Base-by-base conservation (phyloP, 1,140 invertebrate species). In the Sycobia sp. region DNA sequence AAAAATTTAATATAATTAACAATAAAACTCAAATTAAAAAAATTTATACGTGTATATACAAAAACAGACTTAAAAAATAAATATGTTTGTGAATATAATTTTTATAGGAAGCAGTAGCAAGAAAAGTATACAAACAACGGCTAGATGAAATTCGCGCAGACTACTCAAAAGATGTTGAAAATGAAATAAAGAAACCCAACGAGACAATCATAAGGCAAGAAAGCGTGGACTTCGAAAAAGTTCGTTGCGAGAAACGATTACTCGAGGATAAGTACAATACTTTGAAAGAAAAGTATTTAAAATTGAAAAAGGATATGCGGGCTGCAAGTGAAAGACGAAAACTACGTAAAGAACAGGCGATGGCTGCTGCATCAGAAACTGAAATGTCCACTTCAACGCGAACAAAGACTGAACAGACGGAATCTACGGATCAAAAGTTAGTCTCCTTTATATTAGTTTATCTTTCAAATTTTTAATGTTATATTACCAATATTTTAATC, bases 231-330 rank as follows among this genome's bases (percentile, higher is more conserved):
- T 88, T 83, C 67, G 88, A 90, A 66, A 89, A 89, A 69, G 73
- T 90, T 39, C 82, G 88, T 2, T 89, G 88, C 69, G 89, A 91
- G 70, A 91, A 90, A 67, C 82, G 89, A 3, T 73, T 90, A 16
- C 67, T 92, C 0, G 86, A 89, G 65, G 90, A 92, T 68, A 92
- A 92, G 71, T 93, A 92, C 71, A 83, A 85, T n/a, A 90, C 87
- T 55, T 78, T 93, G 18, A 92, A 92, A 75, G 90, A 92, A 68
- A 92, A 93, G 73, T 91, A 93, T 70, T 83, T 89, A 14, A 83
- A 89, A n/a, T 75, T 93, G 25, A 93, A 92, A 71, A 90, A 86
- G 9, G 90, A 92, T 57, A 88, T 91, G 3, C 89, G 90, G 72
- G 73, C 89, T 18, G 83, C 83, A 0, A 76, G 88, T 18, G 88